These are phyloP conservation scores for Bubo bubo DNA, from an alignment of 2,113 vertebrate genomes.

Conservation along the genomic window DNA sequence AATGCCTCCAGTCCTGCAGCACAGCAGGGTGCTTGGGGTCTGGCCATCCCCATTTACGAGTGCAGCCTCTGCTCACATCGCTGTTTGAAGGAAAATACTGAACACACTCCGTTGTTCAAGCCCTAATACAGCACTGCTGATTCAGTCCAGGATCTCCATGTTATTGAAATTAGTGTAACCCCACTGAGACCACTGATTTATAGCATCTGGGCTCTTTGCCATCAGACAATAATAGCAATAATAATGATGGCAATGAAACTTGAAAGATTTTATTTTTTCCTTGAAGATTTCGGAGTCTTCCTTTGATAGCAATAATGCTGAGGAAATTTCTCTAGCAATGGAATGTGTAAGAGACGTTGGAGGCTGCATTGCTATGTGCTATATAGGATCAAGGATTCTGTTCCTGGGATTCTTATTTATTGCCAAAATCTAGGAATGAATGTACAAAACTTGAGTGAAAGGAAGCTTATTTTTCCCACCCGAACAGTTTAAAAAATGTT, in stretches of 20 bases:
- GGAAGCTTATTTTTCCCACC: neutral
- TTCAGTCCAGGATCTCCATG: neutral
- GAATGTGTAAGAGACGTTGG: neutral
- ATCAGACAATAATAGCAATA: neutral
- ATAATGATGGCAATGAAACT: neutral
- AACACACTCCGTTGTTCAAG: neutral
- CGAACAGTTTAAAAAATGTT: neutral
- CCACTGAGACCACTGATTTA: neutral
- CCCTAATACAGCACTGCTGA: neutral
- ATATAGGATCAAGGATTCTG: neutral
- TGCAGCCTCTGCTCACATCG: neutral
- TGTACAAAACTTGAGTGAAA: neutral
- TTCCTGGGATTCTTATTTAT: neutral
- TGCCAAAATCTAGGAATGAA: neutral
- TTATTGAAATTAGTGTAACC: neutral
- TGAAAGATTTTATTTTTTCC: neutral
- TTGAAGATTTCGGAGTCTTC: neutral
- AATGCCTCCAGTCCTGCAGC: neutral
- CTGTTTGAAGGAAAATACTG: neutral
- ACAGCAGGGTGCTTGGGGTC: too few relatives aligned
- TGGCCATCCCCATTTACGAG: neutral
- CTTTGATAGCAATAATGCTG: neutral
- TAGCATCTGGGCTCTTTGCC: neutral
- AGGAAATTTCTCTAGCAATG: neutral
- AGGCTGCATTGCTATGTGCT: neutral